Conservation (phyloP, 2,797 vertebrate species). For the Notamacropus eugenii region DNA sequence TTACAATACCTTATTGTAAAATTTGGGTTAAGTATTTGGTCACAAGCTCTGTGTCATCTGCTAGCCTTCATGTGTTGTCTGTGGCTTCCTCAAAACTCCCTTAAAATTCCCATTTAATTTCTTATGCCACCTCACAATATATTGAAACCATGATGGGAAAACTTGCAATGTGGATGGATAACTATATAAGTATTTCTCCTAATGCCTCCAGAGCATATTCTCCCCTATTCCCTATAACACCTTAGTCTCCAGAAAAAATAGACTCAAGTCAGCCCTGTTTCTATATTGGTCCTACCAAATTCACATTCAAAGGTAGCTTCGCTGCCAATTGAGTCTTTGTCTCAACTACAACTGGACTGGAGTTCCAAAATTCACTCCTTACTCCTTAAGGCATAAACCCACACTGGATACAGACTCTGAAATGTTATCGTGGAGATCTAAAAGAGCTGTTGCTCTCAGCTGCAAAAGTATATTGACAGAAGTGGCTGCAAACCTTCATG, state of each 20-base stretch:
- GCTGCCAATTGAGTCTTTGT: background rate
- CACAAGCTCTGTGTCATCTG: background rate
- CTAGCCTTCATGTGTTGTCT: background rate
- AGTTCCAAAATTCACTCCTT: background rate
- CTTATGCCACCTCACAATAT: background rate
- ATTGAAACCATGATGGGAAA: background rate
- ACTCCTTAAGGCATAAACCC: background rate
- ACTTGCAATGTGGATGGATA: background rate
- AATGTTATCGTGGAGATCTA: background rate
- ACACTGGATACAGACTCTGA: background rate
- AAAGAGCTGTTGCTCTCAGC: background rate
- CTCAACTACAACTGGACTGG: background rate
- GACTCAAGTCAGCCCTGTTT: background rate
- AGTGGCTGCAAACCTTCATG: background rate
- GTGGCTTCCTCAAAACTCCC: background rate
- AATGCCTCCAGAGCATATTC: background rate
- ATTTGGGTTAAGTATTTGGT: background rate
- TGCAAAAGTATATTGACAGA: background rate
- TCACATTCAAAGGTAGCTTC: background rate
- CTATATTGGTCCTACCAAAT: background rate
- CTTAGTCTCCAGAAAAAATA: background rate
- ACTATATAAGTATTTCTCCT: background rate
- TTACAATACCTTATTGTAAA: background rate
- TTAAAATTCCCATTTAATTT: background rate
- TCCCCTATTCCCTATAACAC: background rate